Percentiles rank a stretch among this genome's conserved stretches.
Conservation (phyloP, 2,888 invertebrate species). For the Tillus elongatus region DNA sequence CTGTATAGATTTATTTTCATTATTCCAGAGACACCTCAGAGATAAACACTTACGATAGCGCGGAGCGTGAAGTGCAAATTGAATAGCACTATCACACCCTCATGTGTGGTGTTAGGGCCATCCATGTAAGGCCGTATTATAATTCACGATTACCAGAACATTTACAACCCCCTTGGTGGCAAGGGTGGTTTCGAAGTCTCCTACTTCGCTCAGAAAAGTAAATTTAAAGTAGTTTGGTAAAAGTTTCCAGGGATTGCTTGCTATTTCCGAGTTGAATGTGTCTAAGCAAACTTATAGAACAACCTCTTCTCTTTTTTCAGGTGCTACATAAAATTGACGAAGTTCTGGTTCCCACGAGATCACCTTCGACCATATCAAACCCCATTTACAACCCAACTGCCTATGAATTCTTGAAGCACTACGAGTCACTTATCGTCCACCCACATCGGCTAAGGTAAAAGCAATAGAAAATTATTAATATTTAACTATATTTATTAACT, state of each 20-base stretch:
- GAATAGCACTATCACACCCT: no score
- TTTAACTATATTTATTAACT: no score
- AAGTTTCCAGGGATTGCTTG: no score
- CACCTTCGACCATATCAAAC: constrained; percentile 50
- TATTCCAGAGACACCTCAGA: no score
- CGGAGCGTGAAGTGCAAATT: no score
- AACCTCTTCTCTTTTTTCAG: no score
- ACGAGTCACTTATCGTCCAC: constrained; percentile 66
- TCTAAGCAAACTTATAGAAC: no score
- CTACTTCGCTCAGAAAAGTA: constrained; percentile 14
- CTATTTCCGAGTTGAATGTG: no score
- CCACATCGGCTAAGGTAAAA: constrained; percentile 64
- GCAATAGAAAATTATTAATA: neutral
- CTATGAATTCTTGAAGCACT: constrained; percentile 66
- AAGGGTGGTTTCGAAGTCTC: constrained; percentile 13
- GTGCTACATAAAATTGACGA: constrained; percentile 82
- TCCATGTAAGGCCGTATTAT: constrained; percentile 14
- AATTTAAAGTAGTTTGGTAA: no score
- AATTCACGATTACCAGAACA: constrained; percentile 17
- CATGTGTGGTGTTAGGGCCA: no score
- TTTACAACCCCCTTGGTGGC: constrained; percentile 9
- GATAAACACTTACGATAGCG: no score
- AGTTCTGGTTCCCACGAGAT: constrained; percentile 69
- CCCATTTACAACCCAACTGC: constrained; percentile 73
- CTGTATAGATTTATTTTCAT: no score